These are phyloP conservation scores for Drosophila tsacasi DNA, from an alignment of 1,140 invertebrate genomes.

Conservation along the genomic window DNA sequence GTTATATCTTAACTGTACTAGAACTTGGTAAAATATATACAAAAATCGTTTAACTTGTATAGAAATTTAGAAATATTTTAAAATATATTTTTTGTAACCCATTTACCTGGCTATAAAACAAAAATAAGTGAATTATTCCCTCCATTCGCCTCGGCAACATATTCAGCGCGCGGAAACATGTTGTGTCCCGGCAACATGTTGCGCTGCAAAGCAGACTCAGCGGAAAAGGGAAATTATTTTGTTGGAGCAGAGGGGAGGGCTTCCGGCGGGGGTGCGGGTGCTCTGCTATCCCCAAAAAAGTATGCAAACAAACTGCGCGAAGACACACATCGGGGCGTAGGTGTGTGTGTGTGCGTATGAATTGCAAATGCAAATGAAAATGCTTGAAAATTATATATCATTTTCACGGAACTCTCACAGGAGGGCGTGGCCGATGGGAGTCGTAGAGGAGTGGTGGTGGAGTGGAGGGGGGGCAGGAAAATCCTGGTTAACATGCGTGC, in stretches of 20 bases:
- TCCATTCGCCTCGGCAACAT: constrained; percentile 4
- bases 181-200: constrained; percentile 48
- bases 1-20: not conserved
- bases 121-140: not conserved
- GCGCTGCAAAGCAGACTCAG: constrained; percentile 68
- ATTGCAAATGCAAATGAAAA: constrained; percentile 79
- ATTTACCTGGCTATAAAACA: not conserved
- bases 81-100: not conserved
- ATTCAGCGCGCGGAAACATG: constrained; percentile 58
- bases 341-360: constrained; percentile 54
- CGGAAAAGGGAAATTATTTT: constrained; percentile 38
- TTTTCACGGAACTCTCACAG: constrained; percentile 49
- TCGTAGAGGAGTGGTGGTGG: not conserved
- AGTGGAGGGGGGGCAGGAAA: not conserved
- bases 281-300: constrained; percentile 19
- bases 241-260: not conserved
- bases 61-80: not conserved
- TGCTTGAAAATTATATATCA: constrained; percentile 72
- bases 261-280: not conserved
- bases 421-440: constrained; percentile 5
- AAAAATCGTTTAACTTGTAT: not conserved
- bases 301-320: constrained; percentile 57
- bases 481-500: constrained; percentile 56
- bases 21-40: not conserved
- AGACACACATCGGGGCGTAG: constrained; percentile 42